These are phyloP conservation scores for Antheraea yamamai DNA, from an alignment of 2,888 invertebrate species.

Conservation along the genomic window DNA sequence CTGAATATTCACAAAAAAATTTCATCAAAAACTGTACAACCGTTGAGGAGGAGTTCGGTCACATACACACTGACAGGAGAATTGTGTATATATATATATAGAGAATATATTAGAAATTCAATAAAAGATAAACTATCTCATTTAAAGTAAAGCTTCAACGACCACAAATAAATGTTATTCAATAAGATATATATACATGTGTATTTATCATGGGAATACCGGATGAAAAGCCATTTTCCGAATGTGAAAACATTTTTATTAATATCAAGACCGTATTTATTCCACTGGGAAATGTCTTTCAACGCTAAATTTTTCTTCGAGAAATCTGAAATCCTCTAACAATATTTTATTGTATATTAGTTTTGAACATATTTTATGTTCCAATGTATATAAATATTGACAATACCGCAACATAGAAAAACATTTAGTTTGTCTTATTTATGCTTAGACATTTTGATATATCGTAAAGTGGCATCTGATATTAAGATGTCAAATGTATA, in stretches of 20 bases:
- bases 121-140: not conserved
- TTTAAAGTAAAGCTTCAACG: not conserved
- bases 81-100: not conserved
- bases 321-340: not conserved
- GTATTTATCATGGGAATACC: not conserved
- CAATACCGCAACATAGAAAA: not conserved
- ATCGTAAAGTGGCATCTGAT: no score
- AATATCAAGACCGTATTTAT: not conserved
- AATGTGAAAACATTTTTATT: slow-evolving; percentile 3
- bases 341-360: not conserved
- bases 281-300: not conserved
- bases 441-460: not conserved
- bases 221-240: not conserved
- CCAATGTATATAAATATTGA: not conserved
- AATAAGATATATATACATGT: not conserved
- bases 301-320: not conserved
- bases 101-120: not conserved
- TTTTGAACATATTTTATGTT: not conserved
- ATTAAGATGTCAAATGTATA: no score
- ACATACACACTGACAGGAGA: not conserved
- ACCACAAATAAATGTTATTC: not conserved
- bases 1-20: no score
- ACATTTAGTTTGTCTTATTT: not conserved
- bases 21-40: no score
- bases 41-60: no score